Base-by-base conservation (phyloP, 2,113 vertebrate species). In the Barnardius zonarius region DNA sequence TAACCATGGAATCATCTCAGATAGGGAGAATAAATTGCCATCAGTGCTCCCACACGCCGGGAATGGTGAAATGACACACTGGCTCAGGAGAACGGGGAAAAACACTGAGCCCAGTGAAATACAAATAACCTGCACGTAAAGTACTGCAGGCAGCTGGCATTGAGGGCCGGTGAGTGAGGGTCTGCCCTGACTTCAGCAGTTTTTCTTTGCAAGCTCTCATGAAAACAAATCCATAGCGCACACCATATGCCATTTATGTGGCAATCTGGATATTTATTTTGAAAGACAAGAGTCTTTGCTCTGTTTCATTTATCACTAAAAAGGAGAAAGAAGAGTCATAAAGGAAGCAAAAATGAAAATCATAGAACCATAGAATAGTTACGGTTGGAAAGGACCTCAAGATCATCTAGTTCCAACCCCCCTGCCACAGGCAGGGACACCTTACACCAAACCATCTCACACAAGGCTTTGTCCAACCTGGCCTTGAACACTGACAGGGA, bases 111-210 rank as follows among this genome's bases (percentile, higher is more conserved):
- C 39, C n/a, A 20, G 37, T 74, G 54, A 91, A 91, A 85, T 3
- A 0, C 66, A 55, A 49, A 89, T 91, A 81, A 78, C 37, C 57
- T 13, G 52, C 12, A 16, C 5, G 1, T 89, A 54, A 82, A 88
- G 55, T 51, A 68, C 55, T 16, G 1, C 51, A 44, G 70, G 63
- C 55, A 89, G 77, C 52, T 84, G 81, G 76, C 59, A 61, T 35
- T 1, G 17, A 61, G 77, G 73, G 83, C 59, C 54, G n/a, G n/a
- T 1, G 33, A 64, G 52, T 5, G 57, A 89, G 57, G 91, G 84
- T 82, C 95, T 95, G 63, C 75, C 84, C 77, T 48, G 83, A 64
- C 89, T 83, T 77, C 86, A 86, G 89, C 77, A 88, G 52, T 51
- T 92, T 95, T 73, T 51, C 74, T 85, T 73, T 80, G 83, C 31